Base-by-base conservation (phyloP, 2,888 invertebrate genomes). In the Cephus nigrinus region DNA sequence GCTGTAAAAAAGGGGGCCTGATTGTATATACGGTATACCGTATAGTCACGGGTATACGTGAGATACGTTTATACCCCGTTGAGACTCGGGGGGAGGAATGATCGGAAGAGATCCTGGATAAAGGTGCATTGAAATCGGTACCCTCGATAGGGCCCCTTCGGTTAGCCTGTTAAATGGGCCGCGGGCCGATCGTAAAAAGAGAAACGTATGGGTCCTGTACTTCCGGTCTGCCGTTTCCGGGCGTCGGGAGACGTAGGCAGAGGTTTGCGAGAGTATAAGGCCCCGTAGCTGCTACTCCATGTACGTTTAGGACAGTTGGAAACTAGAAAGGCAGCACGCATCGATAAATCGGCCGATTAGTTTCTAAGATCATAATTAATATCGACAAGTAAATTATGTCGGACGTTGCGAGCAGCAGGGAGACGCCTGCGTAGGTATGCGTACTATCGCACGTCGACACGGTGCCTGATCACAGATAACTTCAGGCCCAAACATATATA, bases 271-370 rank as follows among this genome's bases (percentile, higher is more conserved):
- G 12, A 33, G 9, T 33, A 4, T 33, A 30, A 33, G 12, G 71
- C 71, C 71, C 71, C 71, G 71, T 71, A 11, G 71, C 31, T 5
- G 33, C 30, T 15, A 30, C 71, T 31, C 15, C 79, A 80, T 80
- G 84, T 80, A 75, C 80, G 81, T 78, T 77, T 76, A 74, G 78
- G 69, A 32, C 30, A 80, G 80, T 84, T 79, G 80, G 76, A 79
- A 80, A 73, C 31, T 77, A 76, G 76, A 78, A 34, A 78, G 73
- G 76, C 73, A 77, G 75, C 75, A 74, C 36, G 79, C 69, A 76
- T 74, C 82, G 82, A 84, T 85, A 84, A 86, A 86, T 86, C 83
- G 83, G 79, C 82, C 84, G 83, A 85, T 86, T 84, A 84, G 83
- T 81, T 80, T 55, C 77, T 76, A 77, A 79, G 83, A 84, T 82